Base-by-base conservation (phyloP, 2,797 vertebrate species). In the Borostomias antarcticus region DNA sequence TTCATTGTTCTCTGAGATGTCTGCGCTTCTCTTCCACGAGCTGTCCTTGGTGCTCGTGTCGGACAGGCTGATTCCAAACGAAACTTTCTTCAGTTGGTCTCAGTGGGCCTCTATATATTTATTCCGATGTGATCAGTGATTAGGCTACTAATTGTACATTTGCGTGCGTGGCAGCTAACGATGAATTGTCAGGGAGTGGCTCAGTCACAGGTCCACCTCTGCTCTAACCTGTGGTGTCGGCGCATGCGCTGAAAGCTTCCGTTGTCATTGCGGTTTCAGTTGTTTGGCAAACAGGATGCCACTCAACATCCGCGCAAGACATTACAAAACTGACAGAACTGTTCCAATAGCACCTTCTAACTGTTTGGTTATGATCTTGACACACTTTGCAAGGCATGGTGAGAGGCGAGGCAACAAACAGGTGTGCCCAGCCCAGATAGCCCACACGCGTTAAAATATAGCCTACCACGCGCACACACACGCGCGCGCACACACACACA, bases 201-300 rank as follows among this genome's bases (percentile, higher is more conserved):
- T n/a, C n/a, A n/a, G n/a, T n/a, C 3, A 4, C 40, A 45, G 17
- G 40, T 40, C 40, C 40, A 1, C 40, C 15, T 45, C 40, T 26
- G 32, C 21, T 15, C 26, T 71, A 75, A 62, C 75, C 21, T 60
- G 11, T 50, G 47, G 33, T 30, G 66, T 60, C 58, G 23, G 37
- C 79, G 81, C 83, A 81, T 84, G 86, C 82, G 85, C 78, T 70
- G 5, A 73, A 13, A 7, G 1, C 23, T 25, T 54, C n/a, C 19
- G 21, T 40, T n/a, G 23, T 21, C 25, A 35, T n/a, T 32, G 1
- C 0, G 29, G 45, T 58, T 10, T 25, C 0, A 26, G 15, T 26
- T 60, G 56, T 76, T 67, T 57, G 17, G 40, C 68, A 72, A 84
- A 81, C 74, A 82, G 72, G 79, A 76, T 79, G 45, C 68, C 45